Evolutionary conservation across 2,888 invertebrate species (phyloP).

Genomic region (Monoplex corrugatus): DNA sequence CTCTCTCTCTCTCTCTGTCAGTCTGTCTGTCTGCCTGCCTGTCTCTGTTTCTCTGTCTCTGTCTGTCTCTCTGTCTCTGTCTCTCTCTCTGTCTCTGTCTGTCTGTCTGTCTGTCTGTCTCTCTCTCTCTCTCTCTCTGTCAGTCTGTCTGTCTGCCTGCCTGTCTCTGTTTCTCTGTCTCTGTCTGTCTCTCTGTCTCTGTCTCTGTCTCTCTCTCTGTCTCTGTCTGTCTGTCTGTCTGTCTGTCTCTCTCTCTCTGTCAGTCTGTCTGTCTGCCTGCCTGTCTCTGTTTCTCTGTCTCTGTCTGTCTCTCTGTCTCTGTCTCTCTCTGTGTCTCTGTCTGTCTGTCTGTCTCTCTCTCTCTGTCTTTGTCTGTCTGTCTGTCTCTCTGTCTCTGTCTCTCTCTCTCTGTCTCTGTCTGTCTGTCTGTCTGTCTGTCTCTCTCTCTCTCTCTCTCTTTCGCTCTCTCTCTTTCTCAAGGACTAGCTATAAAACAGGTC

Average conservation of each 20-base stretch:
- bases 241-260: background rate
- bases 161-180: background rate
- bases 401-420: background rate
- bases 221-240: conserved; percentile 1
- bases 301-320: conserved; percentile 52
- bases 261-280: conserved; percentile 29
- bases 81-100: background rate
- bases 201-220: conserved; percentile 24
- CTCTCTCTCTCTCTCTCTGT: background rate
- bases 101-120: conserved; percentile 8
- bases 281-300: conserved; percentile 42
- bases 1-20: too few relatives aligned
- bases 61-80: background rate
- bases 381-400: too few relatives aligned
- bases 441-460: conserved; percentile 14
- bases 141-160: too few relatives aligned
- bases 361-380: too few relatives aligned
- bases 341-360: conserved; percentile 15
- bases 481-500: too few relatives aligned
- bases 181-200: conserved; percentile 22
- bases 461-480: too few relatives aligned
- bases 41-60: too few relatives aligned
- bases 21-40: too few relatives aligned
- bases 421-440: background rate
- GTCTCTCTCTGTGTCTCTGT: conserved; percentile 28